Conservation (phyloP, 2,797 vertebrate genomes). For the Dryobates pubescens region DNA sequence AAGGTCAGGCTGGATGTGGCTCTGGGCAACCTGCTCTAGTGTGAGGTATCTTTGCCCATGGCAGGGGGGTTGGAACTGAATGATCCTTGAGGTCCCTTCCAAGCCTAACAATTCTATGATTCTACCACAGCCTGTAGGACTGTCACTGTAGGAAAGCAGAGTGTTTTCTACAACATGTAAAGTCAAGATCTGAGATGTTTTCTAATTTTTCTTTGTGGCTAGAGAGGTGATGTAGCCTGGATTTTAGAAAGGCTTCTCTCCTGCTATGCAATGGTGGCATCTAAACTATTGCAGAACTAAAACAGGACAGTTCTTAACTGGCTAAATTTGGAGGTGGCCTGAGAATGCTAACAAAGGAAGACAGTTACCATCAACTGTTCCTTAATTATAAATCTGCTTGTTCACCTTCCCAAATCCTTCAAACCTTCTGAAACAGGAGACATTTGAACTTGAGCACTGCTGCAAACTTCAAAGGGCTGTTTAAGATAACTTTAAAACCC, state of each 20-base stretch:
- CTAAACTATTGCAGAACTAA: constrained; percentile 47
- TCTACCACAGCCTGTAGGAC: background rate
- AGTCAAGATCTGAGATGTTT: background rate
- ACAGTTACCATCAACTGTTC: constrained; percentile 47
- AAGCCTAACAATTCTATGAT: too few species aligned
- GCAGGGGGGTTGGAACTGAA: too few species aligned
- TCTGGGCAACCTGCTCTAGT: too few species aligned
- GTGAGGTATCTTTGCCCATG: too few species aligned
- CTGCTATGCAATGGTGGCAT: constrained; percentile 39
- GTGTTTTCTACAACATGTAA: background rate
- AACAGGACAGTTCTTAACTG: background rate
- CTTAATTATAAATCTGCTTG: constrained; percentile 69
- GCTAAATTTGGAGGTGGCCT: constrained; percentile 62
- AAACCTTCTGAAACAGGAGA: constrained; percentile 53
- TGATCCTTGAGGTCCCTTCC: too few species aligned
- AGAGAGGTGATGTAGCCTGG: background rate
- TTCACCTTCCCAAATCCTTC: constrained; percentile 69
- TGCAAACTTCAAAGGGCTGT: constrained; percentile 58
- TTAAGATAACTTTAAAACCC: background rate
- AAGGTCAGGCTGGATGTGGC: too few species aligned
- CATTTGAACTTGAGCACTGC: constrained; percentile 55
- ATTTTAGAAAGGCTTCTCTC: constrained; percentile 12
- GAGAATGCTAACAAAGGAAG: constrained; percentile 57
- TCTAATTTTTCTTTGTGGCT: background rate
- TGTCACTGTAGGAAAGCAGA: background rate